Evolutionary conservation across 2,888 invertebrate species (phyloP), one percentile per base, ranked within the genome.

Genomic region (Diplazon laetatorius): DNA sequence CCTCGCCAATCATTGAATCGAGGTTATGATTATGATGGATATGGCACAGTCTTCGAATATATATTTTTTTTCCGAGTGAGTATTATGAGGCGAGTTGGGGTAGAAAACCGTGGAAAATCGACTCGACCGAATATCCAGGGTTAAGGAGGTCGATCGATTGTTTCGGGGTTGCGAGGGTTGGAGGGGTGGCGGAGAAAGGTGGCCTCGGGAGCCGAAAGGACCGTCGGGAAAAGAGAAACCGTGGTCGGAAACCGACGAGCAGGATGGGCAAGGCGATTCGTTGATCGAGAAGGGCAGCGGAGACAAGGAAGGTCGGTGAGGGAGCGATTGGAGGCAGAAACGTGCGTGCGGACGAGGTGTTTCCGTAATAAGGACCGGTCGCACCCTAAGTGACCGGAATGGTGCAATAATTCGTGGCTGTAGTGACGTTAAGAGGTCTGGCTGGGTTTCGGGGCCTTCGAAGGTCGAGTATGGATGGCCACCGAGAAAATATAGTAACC

Each of bases 331-430:
- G 60, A 44, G 37, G 44, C 35, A 35, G 25, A 25, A 60, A 60
- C 48, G 60, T 44, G 55, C 55, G 44, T 55, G 55, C 44, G 68
- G 70, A 50, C 73, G 76, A 84, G 84, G 82, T 81, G 82, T 57
- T 59, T 77, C 82, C 84, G 87, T 88, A 89, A 89, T 89, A 89
- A 89, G 88, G 89, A 86, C 87, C 85, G 86, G 86, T 87, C 87
- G 88, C 88, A 85, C 88, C 87, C 89, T 89, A 89, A 90, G 90
- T 90, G 90, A 90, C 89, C 89, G 85, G 87, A 90, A 90, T 89
- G 89, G 89, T 83, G 88, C 87, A 89, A 90, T 90, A 90, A 90
- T 89, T 90, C 87, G 87, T 87, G 86, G 86, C 87, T 88, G 86
- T 87, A 88, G 87, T 89, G 89, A 89, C 90, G 87, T 88, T 89